phyloP scores from a whole-genome alignment of 2,888 invertebrate species.

The Linyphia triangularis region DNA sequence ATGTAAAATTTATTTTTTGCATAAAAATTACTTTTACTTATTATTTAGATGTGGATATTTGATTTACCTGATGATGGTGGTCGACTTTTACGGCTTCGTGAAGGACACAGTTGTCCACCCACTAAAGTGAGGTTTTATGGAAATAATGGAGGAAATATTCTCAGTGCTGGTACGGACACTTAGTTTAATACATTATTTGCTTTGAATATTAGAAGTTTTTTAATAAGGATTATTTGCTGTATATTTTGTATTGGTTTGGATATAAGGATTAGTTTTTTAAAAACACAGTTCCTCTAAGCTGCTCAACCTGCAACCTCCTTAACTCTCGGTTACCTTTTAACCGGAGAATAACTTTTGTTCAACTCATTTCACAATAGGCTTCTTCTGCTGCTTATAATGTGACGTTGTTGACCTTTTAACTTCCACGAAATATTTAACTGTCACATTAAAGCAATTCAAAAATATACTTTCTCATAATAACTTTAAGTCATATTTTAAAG shows the following conservation, averaged over 20 bases:
- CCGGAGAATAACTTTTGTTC: background rate
- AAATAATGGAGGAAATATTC: slow-evolving; percentile 86
- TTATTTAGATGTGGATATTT: slow-evolving; percentile 84
- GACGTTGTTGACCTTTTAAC: too few relatives aligned
- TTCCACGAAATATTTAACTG: too few relatives aligned
- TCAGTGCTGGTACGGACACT: slow-evolving; percentile 84
- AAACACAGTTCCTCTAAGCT: background rate
- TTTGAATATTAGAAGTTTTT: background rate
- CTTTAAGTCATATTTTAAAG: too few relatives aligned
- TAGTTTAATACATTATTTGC: background rate
- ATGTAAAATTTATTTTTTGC: too few relatives aligned
- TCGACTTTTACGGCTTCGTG: slow-evolving; percentile 87
- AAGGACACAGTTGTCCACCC: slow-evolving; percentile 92
- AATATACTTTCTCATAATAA: too few relatives aligned
- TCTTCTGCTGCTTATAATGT: too few relatives aligned
- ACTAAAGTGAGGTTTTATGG: slow-evolving; percentile 91
- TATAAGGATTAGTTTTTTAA: background rate
- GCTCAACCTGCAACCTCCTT: background rate
- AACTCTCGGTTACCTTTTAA: background rate
- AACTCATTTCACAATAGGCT: too few relatives aligned
- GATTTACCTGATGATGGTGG: slow-evolving; percentile 95
- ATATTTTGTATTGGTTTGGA: background rate
- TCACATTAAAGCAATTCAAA: too few relatives aligned
- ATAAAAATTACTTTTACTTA: too few relatives aligned
- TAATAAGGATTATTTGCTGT: background rate